Evolutionary conservation across 2,888 invertebrate species (phyloP).

Genomic region (Caenorhabditis drosophilae): DNA sequence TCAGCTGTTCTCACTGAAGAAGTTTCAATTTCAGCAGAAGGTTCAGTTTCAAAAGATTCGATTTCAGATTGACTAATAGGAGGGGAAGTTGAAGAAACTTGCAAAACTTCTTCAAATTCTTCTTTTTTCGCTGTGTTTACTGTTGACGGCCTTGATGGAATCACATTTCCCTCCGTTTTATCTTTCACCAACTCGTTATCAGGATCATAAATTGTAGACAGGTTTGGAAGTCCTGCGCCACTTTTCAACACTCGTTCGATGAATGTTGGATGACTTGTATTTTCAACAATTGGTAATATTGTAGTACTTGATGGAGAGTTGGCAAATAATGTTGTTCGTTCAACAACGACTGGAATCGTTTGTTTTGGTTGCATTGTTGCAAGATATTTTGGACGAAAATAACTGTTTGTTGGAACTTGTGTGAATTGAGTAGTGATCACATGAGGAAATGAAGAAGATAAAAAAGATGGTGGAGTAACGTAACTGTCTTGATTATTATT

Average conservation of each 20-base stretch:
- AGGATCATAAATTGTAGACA: constrained; percentile 10
- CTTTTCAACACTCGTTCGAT: constrained; percentile 12
- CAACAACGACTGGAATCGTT: constrained; percentile 24
- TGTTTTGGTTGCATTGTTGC: constrained; percentile 31
- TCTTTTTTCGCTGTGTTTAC: too few relatives aligned
- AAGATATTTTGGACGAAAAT: constrained; percentile 23
- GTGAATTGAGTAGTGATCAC: too few relatives aligned
- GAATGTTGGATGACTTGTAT: constrained; percentile 24
- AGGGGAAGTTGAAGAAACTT: too few relatives aligned
- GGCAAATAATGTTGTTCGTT: constrained; percentile 26
- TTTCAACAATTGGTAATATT: neutral
- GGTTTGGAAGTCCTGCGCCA: neutral
- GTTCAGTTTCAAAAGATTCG: too few relatives aligned
- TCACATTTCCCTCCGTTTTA: too few relatives aligned
- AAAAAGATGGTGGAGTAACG: constrained; percentile 24
- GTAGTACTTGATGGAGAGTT: constrained; percentile 7
- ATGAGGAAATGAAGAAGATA: too few relatives aligned
- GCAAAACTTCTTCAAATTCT: too few relatives aligned
- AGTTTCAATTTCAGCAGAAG: neutral
- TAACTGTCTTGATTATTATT: constrained; percentile 11
- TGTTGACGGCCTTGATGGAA: too few relatives aligned
- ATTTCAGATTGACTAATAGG: too few relatives aligned
- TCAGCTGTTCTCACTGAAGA: constrained; percentile 1
- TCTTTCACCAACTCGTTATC: constrained; percentile 5
- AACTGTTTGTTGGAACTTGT: neutral